Evolutionary conservation across 2,888 invertebrate species (phyloP), one percentile per base, ranked within the genome.

Genomic region (Ectropis crepuscularia): DNA sequence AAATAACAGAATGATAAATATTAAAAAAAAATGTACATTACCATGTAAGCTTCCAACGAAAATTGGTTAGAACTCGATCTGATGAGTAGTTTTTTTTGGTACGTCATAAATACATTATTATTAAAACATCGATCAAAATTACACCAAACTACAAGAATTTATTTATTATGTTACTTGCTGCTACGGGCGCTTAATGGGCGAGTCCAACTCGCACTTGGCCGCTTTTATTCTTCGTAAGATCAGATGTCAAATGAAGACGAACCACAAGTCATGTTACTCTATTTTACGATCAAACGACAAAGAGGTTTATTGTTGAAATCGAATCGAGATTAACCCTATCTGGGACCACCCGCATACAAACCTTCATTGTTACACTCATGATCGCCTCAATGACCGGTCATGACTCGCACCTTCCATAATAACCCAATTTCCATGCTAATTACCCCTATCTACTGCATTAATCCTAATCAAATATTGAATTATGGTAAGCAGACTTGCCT

Each of bases 281-380:
- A 55, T 67, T 72, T 68, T 66, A 72, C 63, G 64, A 71, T 57
- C 69, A 55, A 67, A 70, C 68, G 70, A 75, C 74, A 77, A 75
- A 75, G 69, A 48, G 73, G 71, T 79, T 78, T 72, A 79, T 79
- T 79, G 78, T 69, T 71, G 67, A 79, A 83, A 83, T 78, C 78
- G 77, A 82, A 82, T 87, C 78, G 75, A 82, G 79, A 82, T 85
- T 83, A 85, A 85, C 83, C 81, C 81, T 80, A 79, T 82, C 75
- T 72, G 61, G 69, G 85, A 84, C 84, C 85, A 89, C 89, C 89
- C 89, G 89, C 86, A 89, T 89, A 69, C 72, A 63, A 73, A 68
- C 64, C 70, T 65, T 70, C 73, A 82, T 80, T 78, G 78, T 72
- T 76, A 75, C 74, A 72, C 74, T 76, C 71, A 74, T 73, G 61